phyloP scores from a whole-genome alignment of 1,140 invertebrate species.

The Zaprionus camerounensis region DNA sequence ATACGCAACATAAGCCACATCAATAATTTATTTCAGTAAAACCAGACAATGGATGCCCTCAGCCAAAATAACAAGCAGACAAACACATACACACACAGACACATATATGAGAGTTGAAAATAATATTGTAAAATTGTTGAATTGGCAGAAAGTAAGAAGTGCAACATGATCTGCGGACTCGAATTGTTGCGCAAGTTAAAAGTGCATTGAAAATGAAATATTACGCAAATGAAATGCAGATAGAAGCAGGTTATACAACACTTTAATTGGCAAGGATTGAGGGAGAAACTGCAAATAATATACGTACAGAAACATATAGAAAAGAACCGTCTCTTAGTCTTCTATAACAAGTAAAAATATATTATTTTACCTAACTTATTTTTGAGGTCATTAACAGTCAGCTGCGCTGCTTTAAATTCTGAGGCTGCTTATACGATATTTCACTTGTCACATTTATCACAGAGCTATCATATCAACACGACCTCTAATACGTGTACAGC shows the following conservation, averaged over 20 bases:
- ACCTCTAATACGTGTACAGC: conserved; percentile 12
- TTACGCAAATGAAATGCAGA: not conserved
- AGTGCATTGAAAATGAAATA: conserved; percentile 2
- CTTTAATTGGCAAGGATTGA: not conserved
- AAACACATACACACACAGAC: not conserved
- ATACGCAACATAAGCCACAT: conserved; percentile 36
- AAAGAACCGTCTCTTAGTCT: no score
- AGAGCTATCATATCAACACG: conserved; percentile 29
- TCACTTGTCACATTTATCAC: conserved; percentile 18
- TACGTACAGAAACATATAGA: no score
- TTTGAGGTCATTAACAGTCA: not conserved
- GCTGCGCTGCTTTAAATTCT: conserved; percentile 19
- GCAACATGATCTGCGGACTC: conserved; percentile 31
- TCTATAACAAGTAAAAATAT: not conserved
- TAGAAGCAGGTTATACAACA: not conserved
- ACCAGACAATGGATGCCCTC: conserved; percentile 42
- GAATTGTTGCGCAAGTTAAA: conserved; percentile 12
- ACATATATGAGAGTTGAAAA: not conserved
- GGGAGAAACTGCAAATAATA: not conserved
- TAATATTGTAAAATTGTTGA: conserved; percentile 16
- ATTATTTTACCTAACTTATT: not conserved
- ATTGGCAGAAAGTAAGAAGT: conserved; percentile 22
- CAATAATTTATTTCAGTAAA: conserved; percentile 65
- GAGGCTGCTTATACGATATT: not conserved
- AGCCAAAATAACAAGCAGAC: conserved; percentile 39